These are phyloP conservation scores for Schlechtendalia chinensis DNA, from an alignment of 1,140 invertebrate species.

Conservation along the genomic window DNA sequence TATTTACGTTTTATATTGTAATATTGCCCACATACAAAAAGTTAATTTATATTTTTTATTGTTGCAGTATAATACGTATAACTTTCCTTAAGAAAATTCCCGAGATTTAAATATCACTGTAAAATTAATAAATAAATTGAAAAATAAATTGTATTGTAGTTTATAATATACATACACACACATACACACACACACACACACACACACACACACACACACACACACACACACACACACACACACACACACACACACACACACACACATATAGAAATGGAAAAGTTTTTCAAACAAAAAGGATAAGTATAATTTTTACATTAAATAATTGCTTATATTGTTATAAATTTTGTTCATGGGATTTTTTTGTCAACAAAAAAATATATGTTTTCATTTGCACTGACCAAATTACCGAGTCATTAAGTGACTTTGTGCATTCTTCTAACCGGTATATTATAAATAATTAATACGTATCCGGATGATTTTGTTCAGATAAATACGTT, in stretches of 20 bases:
- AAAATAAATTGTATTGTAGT: too few species aligned
- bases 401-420: slow-evolving; percentile 20
- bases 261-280: neutral
- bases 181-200: too few species aligned
- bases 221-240: too few species aligned
- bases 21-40: neutral
- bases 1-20: neutral
- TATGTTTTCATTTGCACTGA: neutral
- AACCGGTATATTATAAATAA: neutral
- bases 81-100: neutral
- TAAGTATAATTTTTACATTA: neutral
- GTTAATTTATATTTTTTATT: neutral
- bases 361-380: neutral
- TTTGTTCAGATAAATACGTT: neutral
- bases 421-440: neutral
- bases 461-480: neutral
- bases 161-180: too few species aligned
- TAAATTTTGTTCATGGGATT: slow-evolving; percentile 11
- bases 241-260: neutral
- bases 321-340: neutral
- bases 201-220: too few species aligned
- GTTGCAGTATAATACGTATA: neutral
- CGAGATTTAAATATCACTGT: neutral
- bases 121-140: too few species aligned
- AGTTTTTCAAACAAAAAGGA: neutral